Conservation (phyloP, 2,113 vertebrate species). For the Tauraco erythrolophus region DNA sequence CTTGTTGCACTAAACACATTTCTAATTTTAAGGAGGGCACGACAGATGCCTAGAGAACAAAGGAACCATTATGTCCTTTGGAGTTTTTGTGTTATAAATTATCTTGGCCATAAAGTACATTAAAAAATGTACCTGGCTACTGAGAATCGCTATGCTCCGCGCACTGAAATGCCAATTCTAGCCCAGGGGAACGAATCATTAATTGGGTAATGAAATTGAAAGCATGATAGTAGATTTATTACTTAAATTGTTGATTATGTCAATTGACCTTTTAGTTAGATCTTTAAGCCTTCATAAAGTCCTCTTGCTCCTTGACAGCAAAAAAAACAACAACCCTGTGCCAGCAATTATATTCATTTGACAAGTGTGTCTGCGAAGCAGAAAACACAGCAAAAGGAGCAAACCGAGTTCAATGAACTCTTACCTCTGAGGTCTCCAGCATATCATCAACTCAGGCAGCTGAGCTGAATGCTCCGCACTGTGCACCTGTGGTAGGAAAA, state of each 20-base stretch:
- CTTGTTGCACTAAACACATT: background rate
- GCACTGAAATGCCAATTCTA: constrained; percentile 5
- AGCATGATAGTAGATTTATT: background rate
- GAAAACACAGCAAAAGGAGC: background rate
- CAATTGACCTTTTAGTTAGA: constrained; percentile 30
- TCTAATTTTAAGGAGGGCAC: background rate
- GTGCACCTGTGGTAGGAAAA: background rate
- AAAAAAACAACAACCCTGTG: background rate
- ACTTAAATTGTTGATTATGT: constrained; percentile 33
- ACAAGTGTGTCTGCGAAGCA: background rate
- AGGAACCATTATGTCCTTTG: background rate
- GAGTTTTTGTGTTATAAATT: background rate
- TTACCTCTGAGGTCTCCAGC: background rate
- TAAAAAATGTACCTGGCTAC: background rate
- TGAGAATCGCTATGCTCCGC: background rate
- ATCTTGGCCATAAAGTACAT: background rate
- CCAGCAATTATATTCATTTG: background rate
- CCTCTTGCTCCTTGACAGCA: background rate
- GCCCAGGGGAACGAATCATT: constrained; percentile 1
- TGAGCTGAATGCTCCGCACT: background rate
- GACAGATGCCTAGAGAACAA: background rate
- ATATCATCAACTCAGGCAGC: background rate
- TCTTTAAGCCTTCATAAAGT: background rate
- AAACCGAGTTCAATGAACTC: background rate
- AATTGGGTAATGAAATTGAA: background rate